Evolutionary conservation across 1,140 invertebrate species (phyloP).

Genomic region (Apis laboriosa): DNA sequence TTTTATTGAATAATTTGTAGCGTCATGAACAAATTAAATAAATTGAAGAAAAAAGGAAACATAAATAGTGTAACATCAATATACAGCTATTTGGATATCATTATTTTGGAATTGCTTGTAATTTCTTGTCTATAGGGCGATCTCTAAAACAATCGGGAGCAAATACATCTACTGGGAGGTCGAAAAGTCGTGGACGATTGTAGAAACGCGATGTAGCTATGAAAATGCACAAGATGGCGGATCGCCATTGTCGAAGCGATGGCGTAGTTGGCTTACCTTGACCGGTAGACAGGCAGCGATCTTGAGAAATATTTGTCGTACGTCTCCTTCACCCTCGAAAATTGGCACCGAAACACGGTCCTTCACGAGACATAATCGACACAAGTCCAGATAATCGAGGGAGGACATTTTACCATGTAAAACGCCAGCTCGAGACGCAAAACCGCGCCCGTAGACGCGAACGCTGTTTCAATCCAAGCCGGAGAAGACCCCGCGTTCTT

Average conservation of each 20-base stretch:
- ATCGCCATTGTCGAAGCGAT: slow-evolving; percentile 59
- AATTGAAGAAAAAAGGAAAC: slow-evolving; percentile 13
- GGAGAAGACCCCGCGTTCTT: slow-evolving; percentile 61
- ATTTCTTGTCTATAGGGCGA: slow-evolving; percentile 26
- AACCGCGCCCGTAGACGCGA: slow-evolving; percentile 69
- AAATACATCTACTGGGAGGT: slow-evolving; percentile 39
- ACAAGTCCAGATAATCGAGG: slow-evolving; percentile 81
- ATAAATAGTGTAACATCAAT: neutral
- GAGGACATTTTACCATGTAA: slow-evolving; percentile 78
- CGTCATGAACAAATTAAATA: slow-evolving; percentile 31
- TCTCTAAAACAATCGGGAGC: slow-evolving; percentile 17
- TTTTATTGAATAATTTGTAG: slow-evolving; percentile 37
- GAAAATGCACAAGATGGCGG: slow-evolving; percentile 65
- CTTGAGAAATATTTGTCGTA: slow-evolving; percentile 82
- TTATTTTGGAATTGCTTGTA: neutral
- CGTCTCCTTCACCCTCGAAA: slow-evolving; percentile 82
- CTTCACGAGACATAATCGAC: slow-evolving; percentile 83
- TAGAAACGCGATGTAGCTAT: slow-evolving; percentile 38
- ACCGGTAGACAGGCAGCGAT: slow-evolving; percentile 83
- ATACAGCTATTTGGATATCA: neutral
- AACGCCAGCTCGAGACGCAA: slow-evolving; percentile 69
- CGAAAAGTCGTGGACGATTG: slow-evolving; percentile 17
- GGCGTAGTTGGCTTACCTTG: slow-evolving; percentile 82
- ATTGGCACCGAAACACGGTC: slow-evolving; percentile 82
- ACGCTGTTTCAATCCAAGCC: slow-evolving; percentile 63